Evolutionary conservation across 2,888 invertebrate genomes (phyloP).

Genomic region (Callyntrura guangdongensis): DNA sequence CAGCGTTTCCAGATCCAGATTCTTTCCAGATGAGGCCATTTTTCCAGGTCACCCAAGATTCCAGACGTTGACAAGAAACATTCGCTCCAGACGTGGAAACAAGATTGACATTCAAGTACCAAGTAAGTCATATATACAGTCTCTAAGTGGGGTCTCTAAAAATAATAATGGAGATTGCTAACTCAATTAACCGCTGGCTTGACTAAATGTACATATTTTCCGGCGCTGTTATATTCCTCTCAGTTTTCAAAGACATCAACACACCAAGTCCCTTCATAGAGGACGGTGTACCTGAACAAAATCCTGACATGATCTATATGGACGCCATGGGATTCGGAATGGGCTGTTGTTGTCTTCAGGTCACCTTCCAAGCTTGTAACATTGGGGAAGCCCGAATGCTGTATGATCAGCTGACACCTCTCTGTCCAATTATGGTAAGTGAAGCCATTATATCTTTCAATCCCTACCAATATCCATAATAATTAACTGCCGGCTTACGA

Average conservation of each 20-base stretch:
- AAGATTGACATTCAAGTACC: slow-evolving; percentile 99
- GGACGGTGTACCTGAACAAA: slow-evolving; percentile 88
- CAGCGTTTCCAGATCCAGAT: slow-evolving; percentile 93
- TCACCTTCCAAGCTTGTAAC: slow-evolving; percentile 98
- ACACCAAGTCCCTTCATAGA: slow-evolving; percentile 93
- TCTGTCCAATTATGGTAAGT: slow-evolving; percentile 97
- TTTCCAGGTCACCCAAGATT: slow-evolving; percentile 98
- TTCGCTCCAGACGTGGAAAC: slow-evolving; percentile 95
- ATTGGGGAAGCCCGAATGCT: slow-evolving; percentile 97
- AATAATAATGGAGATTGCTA: neutral
- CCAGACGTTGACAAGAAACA: slow-evolving; percentile 96
- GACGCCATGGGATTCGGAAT: slow-evolving; percentile 99
- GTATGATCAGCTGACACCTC: slow-evolving; percentile 98
- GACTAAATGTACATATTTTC: no score
- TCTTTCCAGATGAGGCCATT: slow-evolving; percentile 98
- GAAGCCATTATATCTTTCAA: neutral
- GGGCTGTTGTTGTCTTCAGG: slow-evolving; percentile 99
- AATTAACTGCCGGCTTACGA: neutral
- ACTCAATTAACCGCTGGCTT: neutral
- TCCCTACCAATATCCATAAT: neutral
- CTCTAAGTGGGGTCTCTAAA: no score
- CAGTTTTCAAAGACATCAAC: slow-evolving; percentile 95
- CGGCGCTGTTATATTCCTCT: neutral
- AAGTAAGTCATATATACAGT: slow-evolving; percentile 87
- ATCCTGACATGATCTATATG: slow-evolving; percentile 97